Evolutionary conservation across 2,113 vertebrate species (phyloP).

Genomic region (Rhabdomys dilectus): DNA sequence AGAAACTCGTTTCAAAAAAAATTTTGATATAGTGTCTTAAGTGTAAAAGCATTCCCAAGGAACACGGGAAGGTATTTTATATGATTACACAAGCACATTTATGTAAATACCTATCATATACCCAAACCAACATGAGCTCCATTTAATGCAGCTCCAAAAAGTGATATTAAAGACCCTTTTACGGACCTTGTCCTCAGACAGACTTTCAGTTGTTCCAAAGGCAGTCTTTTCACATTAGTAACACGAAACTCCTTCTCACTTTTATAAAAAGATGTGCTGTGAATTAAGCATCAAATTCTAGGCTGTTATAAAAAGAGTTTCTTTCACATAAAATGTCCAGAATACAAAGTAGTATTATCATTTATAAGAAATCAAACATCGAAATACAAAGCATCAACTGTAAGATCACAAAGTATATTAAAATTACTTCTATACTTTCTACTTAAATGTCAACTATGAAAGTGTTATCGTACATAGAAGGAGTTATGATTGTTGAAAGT

Average conservation of each 20-base stretch:
- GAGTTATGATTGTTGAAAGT: background rate
- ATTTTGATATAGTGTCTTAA: background rate
- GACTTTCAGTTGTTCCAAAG: background rate
- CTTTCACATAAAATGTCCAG: background rate
- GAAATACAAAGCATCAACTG: background rate
- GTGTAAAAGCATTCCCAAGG: background rate
- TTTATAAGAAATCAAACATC: background rate
- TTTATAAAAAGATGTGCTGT: background rate
- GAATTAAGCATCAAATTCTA: background rate
- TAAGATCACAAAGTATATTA: background rate
- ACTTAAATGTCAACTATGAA: background rate
- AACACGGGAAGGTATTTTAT: background rate
- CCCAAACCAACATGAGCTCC: background rate
- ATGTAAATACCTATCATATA: background rate
- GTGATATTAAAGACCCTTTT: background rate
- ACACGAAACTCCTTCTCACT: background rate
- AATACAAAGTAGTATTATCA: background rate
- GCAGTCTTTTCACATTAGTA: background rate
- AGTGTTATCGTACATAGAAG: background rate
- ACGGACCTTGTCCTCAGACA: background rate
- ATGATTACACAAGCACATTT: background rate
- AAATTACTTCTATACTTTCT: slow-evolving; percentile 1
- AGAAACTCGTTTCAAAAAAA: background rate
- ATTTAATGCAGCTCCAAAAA: slow-evolving; percentile 3
- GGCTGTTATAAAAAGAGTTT: background rate